Conservation (phyloP, 2,113 vertebrate genomes). For the Dicaeum eximium region DNA sequence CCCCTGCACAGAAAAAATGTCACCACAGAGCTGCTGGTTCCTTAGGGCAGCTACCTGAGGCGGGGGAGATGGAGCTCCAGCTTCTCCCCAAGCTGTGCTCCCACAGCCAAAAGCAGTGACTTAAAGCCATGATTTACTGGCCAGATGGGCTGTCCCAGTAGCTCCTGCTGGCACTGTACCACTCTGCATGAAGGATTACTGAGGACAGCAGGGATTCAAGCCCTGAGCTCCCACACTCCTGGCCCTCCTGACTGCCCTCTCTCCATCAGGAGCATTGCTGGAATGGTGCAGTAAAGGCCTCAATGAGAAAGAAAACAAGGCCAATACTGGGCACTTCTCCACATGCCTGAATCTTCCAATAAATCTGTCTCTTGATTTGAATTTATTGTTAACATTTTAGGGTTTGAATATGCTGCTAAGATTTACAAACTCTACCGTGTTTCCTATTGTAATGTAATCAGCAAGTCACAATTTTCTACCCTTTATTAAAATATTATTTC, state of each 20-base stretch:
- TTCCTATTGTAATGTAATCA: background rate
- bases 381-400: background rate
- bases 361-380: background rate
- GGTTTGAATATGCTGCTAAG: background rate
- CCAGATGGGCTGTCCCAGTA: background rate
- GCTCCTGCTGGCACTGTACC: background rate
- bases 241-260: background rate
- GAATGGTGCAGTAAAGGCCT: background rate
- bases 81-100: background rate
- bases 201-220: background rate
- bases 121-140: background rate
- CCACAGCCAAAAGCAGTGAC: background rate
- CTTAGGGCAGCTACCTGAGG: background rate
- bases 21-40: background rate
- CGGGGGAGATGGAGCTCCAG: background rate
- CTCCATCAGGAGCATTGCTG: background rate
- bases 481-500: background rate
- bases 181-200: background rate
- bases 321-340: background rate
- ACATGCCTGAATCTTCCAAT: background rate
- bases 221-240: background rate
- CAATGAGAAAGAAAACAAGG: background rate
- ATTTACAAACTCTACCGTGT: background rate
- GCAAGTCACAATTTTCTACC: background rate
- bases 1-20: background rate